Conservation (phyloP, 1,140 invertebrate genomes). For the Heterodera carotae region DNA sequence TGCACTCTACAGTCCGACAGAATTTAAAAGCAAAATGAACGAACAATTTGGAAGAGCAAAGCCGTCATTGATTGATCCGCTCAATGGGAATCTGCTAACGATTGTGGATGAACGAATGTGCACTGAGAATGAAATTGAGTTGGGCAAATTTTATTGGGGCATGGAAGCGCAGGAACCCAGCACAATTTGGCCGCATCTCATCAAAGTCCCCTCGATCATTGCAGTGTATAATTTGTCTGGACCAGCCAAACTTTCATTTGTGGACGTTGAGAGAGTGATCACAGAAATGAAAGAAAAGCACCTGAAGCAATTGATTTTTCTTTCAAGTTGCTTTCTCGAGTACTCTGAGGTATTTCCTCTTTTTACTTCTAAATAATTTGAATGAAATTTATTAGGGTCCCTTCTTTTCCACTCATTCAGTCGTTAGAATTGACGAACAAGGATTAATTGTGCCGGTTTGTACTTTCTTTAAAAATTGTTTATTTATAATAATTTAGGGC, state of each 20-base stretch:
- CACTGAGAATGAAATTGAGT: constrained; percentile 3
- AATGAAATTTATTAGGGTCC: background rate
- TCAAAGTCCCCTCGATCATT: constrained; percentile 33
- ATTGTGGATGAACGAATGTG: constrained; percentile 9
- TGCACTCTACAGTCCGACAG: constrained; percentile 14
- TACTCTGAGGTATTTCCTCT: constrained; percentile 26
- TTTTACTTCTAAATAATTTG: background rate
- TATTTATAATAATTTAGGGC: constrained; percentile 31
- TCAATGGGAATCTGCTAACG: constrained; percentile 18
- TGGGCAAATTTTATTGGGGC: constrained; percentile 41
- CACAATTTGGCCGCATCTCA: constrained; percentile 47
- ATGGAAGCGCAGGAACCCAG: constrained; percentile 37
- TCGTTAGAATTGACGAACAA: constrained; percentile 24
- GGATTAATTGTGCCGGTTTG: constrained; percentile 40
- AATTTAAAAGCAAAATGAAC: background rate
- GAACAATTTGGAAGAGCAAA: background rate
- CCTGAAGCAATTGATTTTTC: constrained; percentile 39
- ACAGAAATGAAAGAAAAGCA: constrained; percentile 16
- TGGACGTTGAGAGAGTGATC: constrained; percentile 36
- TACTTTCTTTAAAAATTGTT: constrained; percentile 18
- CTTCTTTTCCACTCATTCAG: constrained; percentile 35
- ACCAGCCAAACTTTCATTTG: constrained; percentile 40
- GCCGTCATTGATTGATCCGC: background rate
- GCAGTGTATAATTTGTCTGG: constrained; percentile 32
- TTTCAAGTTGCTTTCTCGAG: constrained; percentile 31